Base-by-base conservation (phyloP, 2,888 invertebrate genomes). In the Polydrusus pterygomalis region DNA sequence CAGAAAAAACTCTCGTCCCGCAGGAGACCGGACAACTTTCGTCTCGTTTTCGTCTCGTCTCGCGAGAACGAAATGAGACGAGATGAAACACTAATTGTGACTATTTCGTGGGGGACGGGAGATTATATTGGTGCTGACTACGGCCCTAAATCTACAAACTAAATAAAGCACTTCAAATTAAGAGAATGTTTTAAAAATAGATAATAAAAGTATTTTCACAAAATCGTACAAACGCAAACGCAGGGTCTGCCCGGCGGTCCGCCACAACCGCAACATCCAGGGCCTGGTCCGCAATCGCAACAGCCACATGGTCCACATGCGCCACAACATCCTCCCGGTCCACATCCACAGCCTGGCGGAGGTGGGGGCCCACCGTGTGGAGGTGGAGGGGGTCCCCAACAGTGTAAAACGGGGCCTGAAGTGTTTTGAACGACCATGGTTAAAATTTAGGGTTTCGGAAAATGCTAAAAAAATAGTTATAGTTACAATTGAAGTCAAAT, bases 371-470 rank as follows among this genome's bases (percentile, higher is more conserved):
- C 65, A 9, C 47, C 47, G n/a, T 45, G 65, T 6, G 47, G 65
- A 15, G 47, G 65, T 20, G 65, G 65, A n/a, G 65, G 65, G 0
- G 65, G 65, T n/a, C 65, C 65, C 47, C 65, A 43, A 47, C 49
- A 49, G 25, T 17, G 40, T 11, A 62, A 18, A 20, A n/a, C 62
- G 8, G 43, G 43, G 11, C 20, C 62, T 40, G 38, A 13, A 20
- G 6, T 62, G 10, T 62, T 62, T 17, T 43, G 62, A 13, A 62
- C 43, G 1, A 10, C 62, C 62, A 62, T 62, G 5, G 38, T 13
- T 62, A 38, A 18, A 56, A 34, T 15, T 43, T 1, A 6, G 2
- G 8, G 5, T 7, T 34, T 9, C 6, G 34, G 8, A 34, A 34
- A 34, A 2, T 34, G 34, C 47, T 49, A n/a, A 7, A 49, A 49